Base-by-base conservation (phyloP, 1,140 invertebrate species). In the Pentalonia nigronervosa region DNA sequence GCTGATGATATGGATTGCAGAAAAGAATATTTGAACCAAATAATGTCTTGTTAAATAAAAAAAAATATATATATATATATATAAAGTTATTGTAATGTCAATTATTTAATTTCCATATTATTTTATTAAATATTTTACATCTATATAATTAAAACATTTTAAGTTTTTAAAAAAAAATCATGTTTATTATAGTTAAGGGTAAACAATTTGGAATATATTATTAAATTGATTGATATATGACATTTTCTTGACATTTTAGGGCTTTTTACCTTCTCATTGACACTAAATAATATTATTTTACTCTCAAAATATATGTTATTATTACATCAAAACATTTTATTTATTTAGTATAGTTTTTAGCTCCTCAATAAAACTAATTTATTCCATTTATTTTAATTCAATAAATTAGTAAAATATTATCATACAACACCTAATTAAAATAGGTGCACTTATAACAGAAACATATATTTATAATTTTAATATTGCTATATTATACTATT, bases 1-100 rank as follows among this genome's bases (percentile, higher is more conserved):
- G 97, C 97, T 25, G 98, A 99, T 95, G 95, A 98, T n/a, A 97
- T 98, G 97, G 96, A 96, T 7, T 97, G 97, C 94, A 96, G 98
- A 30, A 96, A 97, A 94, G 94, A 96, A 9, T 99, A 98, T 95
- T 94, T 98, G 1, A 94, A 97, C 47, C 96, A 96, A 94, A 94
- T 97, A 50, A 56, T 6, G 45, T 92, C 91, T 83, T 92, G 36
- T 92, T 92, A 84, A 92, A 17, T 94, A 96, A 53, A 95, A 96
- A 23, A 86, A 8, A 34, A 88, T 50, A 88, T 45, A 36, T 89
- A 11, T 11, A 88, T 34, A 88, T 50, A 88, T 45, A 36, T 89
- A 11, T 11, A 88, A 48, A 0, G 6, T 21, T 86, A 48, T 48
- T 47, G 17, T n/a, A 7, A 34, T 50, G 47, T 17, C n/a, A 88